A percentile compares a stretch with the other conserved stretches of the same genome.
Evolutionary conservation across 30 jellyfish, hydroid and myxozoan species (phyloP).

Genomic region (Aurelia aurita): DNA sequence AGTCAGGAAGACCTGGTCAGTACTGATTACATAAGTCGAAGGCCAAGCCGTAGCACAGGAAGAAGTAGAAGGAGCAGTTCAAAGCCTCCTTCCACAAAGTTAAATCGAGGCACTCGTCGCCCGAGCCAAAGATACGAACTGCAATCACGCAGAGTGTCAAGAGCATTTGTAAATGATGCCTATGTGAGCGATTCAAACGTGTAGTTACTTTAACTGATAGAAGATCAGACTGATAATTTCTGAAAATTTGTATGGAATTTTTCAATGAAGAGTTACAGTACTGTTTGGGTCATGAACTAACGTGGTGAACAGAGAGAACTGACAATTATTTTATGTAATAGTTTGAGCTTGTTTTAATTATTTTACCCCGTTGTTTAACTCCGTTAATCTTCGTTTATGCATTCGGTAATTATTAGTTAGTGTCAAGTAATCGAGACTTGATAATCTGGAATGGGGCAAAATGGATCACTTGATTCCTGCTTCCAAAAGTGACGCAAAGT

Average conservation of each 20-base stretch:
- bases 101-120: not conserved
- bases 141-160: constrained; percentile 35
- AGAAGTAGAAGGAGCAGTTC: constrained; percentile 32
- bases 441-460: no score
- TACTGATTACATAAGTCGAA: not conserved
- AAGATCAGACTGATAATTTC: not conserved
- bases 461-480: no score
- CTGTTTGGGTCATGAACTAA: no score
- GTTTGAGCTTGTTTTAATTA: no score
- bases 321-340: no score
- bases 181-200: constrained; percentile 36
- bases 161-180: constrained; percentile 32
- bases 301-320: no score
- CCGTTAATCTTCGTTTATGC: no score
- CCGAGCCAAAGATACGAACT: not conserved
- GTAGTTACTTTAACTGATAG: not conserved
- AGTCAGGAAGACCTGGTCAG: constrained; percentile 1
- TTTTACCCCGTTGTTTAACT: no score
- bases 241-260: not conserved
- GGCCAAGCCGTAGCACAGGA: constrained; percentile 27
- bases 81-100: constrained; percentile 10
- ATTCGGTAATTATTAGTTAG: no score
- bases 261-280: no score
- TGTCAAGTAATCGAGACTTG: no score
- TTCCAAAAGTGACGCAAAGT: no score